These are phyloP conservation scores for Chaetodon auriga DNA, from an alignment of 2,113 vertebrate genomes.

Conservation along the genomic window DNA sequence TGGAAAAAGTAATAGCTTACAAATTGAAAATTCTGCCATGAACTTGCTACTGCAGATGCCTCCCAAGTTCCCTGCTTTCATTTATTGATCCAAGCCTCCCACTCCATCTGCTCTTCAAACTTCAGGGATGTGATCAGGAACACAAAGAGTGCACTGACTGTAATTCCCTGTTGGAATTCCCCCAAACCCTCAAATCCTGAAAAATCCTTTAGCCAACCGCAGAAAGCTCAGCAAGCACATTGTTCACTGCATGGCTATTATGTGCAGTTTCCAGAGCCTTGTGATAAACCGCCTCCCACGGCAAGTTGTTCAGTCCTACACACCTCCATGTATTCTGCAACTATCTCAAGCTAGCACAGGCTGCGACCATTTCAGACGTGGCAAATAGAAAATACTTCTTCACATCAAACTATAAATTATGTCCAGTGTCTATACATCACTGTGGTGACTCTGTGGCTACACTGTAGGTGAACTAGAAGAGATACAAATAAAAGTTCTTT, in stretches of 20 bases:
- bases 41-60: not conserved
- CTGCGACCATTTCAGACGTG: not conserved
- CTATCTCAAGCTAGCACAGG: not conserved
- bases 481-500: not conserved
- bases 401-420: not conserved
- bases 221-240: not conserved
- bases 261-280: not conserved
- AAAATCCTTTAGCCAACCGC: not conserved
- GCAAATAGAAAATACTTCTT: not conserved
- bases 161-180: not conserved
- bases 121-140: constrained; percentile 23
- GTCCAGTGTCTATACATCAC: not conserved
- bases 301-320: constrained; percentile 8
- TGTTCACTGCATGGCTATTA: not conserved
- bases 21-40: constrained; percentile 21
- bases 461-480: too few species aligned
- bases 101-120: constrained; percentile 6
- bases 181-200: not conserved
- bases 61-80: not conserved
- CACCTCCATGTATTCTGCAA: not conserved
- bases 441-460: too few species aligned
- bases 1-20: not conserved
- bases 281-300: not conserved
- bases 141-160: not conserved
- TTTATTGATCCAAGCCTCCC: constrained; percentile 9